These are phyloP conservation scores for Aspidapion aeneum DNA, from an alignment of 2,888 invertebrate genomes.

Conservation along the genomic window DNA sequence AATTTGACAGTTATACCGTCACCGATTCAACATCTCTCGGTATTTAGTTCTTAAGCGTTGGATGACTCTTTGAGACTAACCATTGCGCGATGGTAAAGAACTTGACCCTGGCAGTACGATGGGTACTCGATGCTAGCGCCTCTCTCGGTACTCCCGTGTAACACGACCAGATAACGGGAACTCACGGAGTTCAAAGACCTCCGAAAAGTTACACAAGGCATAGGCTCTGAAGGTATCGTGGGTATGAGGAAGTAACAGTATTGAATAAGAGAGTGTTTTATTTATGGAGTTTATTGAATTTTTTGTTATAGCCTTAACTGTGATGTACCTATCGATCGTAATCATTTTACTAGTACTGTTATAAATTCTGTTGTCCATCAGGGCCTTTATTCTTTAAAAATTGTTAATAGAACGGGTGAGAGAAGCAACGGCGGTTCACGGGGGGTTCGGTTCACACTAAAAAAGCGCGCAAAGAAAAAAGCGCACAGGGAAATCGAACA, in stretches of 20 bases:
- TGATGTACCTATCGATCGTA: no score
- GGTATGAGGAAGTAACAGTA: constrained; percentile 11
- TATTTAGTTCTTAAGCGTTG: constrained; percentile 19
- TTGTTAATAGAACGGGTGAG: no score
- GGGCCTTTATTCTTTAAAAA: no score
- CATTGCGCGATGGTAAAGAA: constrained; percentile 42
- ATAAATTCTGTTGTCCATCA: no score
- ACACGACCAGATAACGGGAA: constrained; percentile 43
- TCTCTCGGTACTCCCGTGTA: constrained; percentile 37
- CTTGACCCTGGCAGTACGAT: constrained; percentile 47
- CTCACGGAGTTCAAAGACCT: constrained; percentile 44
- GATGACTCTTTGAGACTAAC: constrained; percentile 46
- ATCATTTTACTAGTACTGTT: no score
- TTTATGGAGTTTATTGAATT: constrained; percentile 8
- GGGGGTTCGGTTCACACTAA: no score
- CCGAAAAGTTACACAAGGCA: constrained; percentile 36
- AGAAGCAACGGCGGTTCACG: no score
- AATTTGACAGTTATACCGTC: constrained; percentile 3
- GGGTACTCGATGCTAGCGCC: constrained; percentile 35
- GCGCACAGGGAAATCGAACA: no score
- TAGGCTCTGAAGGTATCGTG: constrained; percentile 15
- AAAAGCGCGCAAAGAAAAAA: no score
- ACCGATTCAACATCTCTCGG: background rate
- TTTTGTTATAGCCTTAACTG: background rate
- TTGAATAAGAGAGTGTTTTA: background rate